Evolutionary conservation across 1,140 invertebrate species (phyloP).

Genomic region (Megalonaias nervosa): DNA sequence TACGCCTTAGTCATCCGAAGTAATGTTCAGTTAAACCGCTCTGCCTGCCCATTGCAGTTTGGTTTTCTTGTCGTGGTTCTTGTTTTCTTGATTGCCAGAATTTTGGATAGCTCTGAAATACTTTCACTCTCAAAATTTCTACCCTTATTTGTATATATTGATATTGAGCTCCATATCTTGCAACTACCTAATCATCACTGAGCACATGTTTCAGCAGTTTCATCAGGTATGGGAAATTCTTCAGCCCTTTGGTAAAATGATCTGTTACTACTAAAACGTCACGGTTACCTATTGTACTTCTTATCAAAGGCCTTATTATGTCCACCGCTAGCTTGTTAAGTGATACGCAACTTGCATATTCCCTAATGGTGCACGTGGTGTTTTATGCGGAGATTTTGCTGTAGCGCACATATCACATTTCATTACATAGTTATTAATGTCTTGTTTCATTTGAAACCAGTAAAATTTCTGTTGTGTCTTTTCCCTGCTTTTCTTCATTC

Average conservation of each 20-base stretch:
- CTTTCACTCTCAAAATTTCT: constrained; percentile 15
- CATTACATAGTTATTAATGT: not conserved
- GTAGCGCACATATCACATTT: too few relatives aligned
- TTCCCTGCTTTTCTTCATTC: too few relatives aligned
- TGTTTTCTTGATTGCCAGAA: constrained; percentile 21
- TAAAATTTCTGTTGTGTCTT: not conserved
- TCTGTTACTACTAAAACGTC: constrained; percentile 18
- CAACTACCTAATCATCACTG: constrained; percentile 5
- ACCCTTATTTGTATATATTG: constrained; percentile 6
- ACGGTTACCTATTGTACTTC: constrained; percentile 1
- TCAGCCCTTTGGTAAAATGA: constrained; percentile 12
- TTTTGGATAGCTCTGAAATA: constrained; percentile 21
- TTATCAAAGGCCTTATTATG: constrained; percentile 7
- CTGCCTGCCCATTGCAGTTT: constrained; percentile 40
- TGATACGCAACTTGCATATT: not conserved
- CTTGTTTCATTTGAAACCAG: constrained; percentile 15
- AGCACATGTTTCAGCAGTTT: not conserved
- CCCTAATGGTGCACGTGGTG: not conserved
- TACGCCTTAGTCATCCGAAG: constrained; percentile 50
- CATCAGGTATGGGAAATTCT: not conserved
- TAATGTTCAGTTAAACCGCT: constrained; percentile 56
- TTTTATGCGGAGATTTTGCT: not conserved
- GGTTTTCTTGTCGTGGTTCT: constrained; percentile 16
- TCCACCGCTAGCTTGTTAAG: not conserved
- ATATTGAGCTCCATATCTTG: constrained; percentile 7